phyloP scores from a whole-genome alignment of 2,797 vertebrate genomes.

The Poeciliopsis gracilis region DNA sequence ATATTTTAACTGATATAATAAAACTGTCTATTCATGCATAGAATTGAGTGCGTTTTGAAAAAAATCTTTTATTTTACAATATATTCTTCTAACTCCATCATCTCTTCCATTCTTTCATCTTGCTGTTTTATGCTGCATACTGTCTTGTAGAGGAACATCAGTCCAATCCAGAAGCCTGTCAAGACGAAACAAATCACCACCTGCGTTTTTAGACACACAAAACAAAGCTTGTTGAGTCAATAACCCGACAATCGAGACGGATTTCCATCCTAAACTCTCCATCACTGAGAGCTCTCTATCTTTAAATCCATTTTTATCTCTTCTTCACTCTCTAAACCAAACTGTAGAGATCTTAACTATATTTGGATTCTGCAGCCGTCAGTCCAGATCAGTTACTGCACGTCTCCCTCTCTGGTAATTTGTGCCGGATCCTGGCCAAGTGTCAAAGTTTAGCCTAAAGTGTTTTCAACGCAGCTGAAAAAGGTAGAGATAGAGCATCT shows the following conservation, averaged over 20 bases:
- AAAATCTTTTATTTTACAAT: not conserved
- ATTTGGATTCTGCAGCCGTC: not conserved
- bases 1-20: not conserved
- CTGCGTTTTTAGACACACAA: constrained; percentile 28
- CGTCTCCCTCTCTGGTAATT: not conserved
- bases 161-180: not conserved
- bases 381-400: not conserved
- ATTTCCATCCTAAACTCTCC: not conserved
- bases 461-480: not conserved
- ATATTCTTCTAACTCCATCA: not conserved
- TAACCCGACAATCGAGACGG: not conserved
- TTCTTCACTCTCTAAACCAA: not conserved
- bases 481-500: not conserved
- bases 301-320: not conserved
- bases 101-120: not conserved
- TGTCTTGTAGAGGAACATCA: constrained; percentile 6
- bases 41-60: too few relatives aligned
- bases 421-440: not conserved
- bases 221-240: not conserved
- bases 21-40: not conserved
- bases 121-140: not conserved
- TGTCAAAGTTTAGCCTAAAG: not conserved
- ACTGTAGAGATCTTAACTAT: not conserved
- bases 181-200: constrained; percentile 13
- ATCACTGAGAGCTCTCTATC: not conserved